Percentiles rank a stretch among this genome's conserved stretches.
Conservation (phyloP, 2,888 invertebrate genomes). For the Phytoseiulus persimilis region DNA sequence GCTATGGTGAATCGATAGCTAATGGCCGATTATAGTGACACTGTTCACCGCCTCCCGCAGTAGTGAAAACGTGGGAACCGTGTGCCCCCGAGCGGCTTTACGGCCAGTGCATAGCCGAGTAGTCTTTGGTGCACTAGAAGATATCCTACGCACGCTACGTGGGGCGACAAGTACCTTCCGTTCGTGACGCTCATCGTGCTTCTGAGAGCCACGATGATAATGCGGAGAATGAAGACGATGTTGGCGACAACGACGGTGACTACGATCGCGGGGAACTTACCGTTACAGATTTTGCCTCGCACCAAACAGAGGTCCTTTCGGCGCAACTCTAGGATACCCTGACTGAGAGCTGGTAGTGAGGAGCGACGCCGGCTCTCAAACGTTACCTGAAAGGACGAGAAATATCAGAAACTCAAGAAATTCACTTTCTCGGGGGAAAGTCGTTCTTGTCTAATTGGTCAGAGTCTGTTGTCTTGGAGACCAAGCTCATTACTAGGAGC, state of each 20-base stretch:
- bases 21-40: slow-evolving; percentile 37
- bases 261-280: neutral
- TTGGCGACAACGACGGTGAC: neutral
- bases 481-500: too few relatives aligned
- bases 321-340: too few relatives aligned
- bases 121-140: neutral
- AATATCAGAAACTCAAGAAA: too few relatives aligned
- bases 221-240: neutral
- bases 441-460: too few relatives aligned
- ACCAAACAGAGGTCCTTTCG: too few relatives aligned
- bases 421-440: too few relatives aligned
- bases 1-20: slow-evolving; percentile 27
- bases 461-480: too few relatives aligned
- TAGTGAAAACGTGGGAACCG: slow-evolving; percentile 37
- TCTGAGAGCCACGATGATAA: neutral
- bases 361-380: too few relatives aligned
- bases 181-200: neutral
- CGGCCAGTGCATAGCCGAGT: neutral
- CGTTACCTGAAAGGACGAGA: too few relatives aligned
- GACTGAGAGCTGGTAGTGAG: too few relatives aligned
- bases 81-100: slow-evolving; percentile 1
- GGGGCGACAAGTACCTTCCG: neutral
- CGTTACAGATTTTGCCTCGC: neutral
- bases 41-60: slow-evolving; percentile 13
- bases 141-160: neutral